A percentile compares a stretch with the other conserved stretches of the same genome.
These are phyloP conservation scores for Crossocerus cetratus DNA, from an alignment of 2,888 invertebrate species.

Conservation along the genomic window DNA sequence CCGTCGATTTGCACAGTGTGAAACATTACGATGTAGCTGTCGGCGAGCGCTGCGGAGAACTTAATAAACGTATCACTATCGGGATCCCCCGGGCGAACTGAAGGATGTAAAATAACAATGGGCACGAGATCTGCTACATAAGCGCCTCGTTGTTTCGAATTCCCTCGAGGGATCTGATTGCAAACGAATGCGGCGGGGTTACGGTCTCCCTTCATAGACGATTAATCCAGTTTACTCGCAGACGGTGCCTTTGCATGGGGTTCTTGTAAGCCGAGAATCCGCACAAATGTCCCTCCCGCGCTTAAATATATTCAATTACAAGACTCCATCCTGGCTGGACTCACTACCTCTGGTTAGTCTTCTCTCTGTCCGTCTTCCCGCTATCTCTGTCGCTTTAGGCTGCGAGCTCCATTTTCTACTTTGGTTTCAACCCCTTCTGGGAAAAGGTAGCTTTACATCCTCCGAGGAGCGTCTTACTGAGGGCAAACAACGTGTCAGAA, in stretches of 20 bases:
- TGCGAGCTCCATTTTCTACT: slow-evolving; percentile 12
- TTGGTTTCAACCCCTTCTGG: slow-evolving; percentile 13
- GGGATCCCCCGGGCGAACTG: neutral
- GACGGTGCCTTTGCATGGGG: slow-evolving; percentile 65
- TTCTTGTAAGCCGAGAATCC: slow-evolving; percentile 75
- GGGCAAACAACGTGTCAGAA: neutral
- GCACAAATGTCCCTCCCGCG: slow-evolving; percentile 73
- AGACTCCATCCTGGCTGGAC: slow-evolving; percentile 44
- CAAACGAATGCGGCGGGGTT: slow-evolving; percentile 65
- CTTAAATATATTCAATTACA: slow-evolving; percentile 74
- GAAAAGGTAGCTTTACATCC: slow-evolving; percentile 12
- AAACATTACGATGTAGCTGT: too few relatives aligned
- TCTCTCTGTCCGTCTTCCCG: slow-evolving; percentile 1
- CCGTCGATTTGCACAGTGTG: too few relatives aligned
- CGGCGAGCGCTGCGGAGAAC: neutral
- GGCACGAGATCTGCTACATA: slow-evolving; percentile 36
- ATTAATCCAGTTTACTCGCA: slow-evolving; percentile 77
- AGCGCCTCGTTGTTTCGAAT: slow-evolving; percentile 55
- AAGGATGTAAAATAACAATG: slow-evolving; percentile 40
- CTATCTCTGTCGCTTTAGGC: slow-evolving; percentile 11
- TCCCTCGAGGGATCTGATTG: slow-evolving; percentile 69
- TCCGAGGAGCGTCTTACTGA: slow-evolving; percentile 3
- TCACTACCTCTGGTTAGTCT: slow-evolving; percentile 27
- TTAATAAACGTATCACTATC: slow-evolving; percentile 7
- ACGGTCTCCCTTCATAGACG: slow-evolving; percentile 74